Base-by-base conservation (phyloP, 2,888 invertebrate genomes). In the Papilio elwesi region DNA sequence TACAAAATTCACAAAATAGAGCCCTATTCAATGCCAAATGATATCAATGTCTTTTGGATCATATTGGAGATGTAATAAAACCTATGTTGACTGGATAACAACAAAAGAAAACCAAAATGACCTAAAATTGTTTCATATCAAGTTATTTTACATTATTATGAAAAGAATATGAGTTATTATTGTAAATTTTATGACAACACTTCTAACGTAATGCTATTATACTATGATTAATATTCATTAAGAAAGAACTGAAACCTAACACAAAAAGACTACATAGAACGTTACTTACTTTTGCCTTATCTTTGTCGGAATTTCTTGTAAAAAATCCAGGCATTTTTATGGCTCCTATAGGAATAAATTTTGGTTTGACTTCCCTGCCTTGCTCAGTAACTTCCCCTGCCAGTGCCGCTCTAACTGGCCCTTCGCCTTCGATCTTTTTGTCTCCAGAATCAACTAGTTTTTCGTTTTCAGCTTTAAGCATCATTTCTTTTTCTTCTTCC, bases 251-350 rank as follows among this genome's bases (percentile, higher is more conserved):
- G 51, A 52, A 3, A n/a, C 11, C 5, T 36, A 48, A 38, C 47
- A 49, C 10, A 64, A 53, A 49, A n/a, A 52, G 0, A 5, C 11
- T 8, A 49, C 11, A 4, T 48, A 49, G 49, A 49, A 6, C n/a
- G 43, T 57, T 71, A 76, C 79, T 76, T 90, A 96, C 96, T 95
- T 96, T 97, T 89, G 94, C 95, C 78, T 95, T 96, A 86, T 96
- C 96, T 84, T 95, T 96, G 76, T 97, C 96, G 79, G 96, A 96
- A 85, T 96, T 96, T 79, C 96, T 95, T 74, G 96, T 96, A 82
- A 97, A 97, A 90, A 97, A 97, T 15, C 97, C 97, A 6, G 97
- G 97, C 95, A 97, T 96, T 91, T 97, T 97, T 77, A 97, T 97
- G n/a, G 97, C 97, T 67, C 97, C 97, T 81, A 97, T 97, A 6